Evolutionary conservation across 1,140 invertebrate species (phyloP).

Genomic region (Psilanteris sp.): DNA sequence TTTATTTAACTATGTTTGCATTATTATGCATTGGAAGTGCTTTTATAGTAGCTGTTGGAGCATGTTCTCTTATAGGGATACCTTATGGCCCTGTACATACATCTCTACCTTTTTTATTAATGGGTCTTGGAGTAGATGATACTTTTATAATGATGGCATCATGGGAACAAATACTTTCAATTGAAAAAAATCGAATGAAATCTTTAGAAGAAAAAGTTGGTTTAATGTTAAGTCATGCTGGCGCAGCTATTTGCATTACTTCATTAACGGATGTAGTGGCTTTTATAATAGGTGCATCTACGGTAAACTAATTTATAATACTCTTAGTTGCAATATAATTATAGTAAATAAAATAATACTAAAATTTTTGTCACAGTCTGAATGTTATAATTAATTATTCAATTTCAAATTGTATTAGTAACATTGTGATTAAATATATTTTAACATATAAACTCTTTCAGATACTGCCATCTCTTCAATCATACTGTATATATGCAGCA

Average conservation of each 20-base stretch:
- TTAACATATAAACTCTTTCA: conserved; percentile 61
- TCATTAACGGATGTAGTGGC: conserved; percentile 91
- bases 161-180: conserved; percentile 82
- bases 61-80: conserved; percentile 87
- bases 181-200: conserved; percentile 77
- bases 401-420: no score
- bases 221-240: conserved; percentile 87
- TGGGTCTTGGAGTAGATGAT: conserved; percentile 90
- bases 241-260: conserved; percentile 90
- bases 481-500: conserved; percentile 88
- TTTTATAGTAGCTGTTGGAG: conserved; percentile 85
- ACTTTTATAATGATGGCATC: conserved; percentile 90
- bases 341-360: no score
- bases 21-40: conserved; percentile 87
- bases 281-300: conserved; percentile 86
- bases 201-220: conserved; percentile 83
- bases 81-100: conserved; percentile 90
- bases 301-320: conserved; percentile 79
- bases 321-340: no score
- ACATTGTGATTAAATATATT: no score
- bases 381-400: no score
- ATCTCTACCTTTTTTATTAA: conserved; percentile 89
- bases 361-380: no score
- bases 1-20: conserved; percentile 80
- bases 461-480: conserved; percentile 87